Percentiles rank a stretch among this genome's conserved stretches.
phyloP scores from a whole-genome alignment of 53 echinoderm and acorn worm species.

The Paracentrotus lividus region DNA sequence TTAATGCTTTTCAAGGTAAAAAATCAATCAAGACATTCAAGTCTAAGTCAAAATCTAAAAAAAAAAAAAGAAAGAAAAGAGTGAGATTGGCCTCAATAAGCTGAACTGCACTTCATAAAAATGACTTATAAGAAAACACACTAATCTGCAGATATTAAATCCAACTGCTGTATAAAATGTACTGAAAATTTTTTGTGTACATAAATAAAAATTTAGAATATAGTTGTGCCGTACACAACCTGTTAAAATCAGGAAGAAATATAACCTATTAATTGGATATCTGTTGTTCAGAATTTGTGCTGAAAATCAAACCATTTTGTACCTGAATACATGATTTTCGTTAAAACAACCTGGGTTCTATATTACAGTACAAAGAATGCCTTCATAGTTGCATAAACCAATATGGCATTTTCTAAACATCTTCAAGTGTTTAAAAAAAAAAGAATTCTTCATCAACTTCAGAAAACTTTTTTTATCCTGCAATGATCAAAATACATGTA shows the following conservation, averaged over 20 bases:
- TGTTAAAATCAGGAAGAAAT: background rate
- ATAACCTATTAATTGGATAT: background rate
- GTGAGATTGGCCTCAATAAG: background rate
- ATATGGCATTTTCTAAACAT: background rate
- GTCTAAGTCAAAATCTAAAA: background rate
- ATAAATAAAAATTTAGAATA: too few relatives aligned
- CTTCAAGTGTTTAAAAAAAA: background rate
- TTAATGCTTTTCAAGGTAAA: background rate
- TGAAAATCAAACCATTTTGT: background rate
- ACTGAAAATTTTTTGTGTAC: background rate
- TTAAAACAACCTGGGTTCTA: conserved; percentile 11
- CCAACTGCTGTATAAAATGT: background rate
- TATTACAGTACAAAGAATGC: background rate
- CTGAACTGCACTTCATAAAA: background rate
- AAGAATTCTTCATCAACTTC: background rate
- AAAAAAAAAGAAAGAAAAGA: too few relatives aligned
- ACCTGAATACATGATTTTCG: background rate
- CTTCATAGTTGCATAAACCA: background rate
- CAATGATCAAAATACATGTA: background rate
- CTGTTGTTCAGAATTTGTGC: background rate
- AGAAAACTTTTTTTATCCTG: background rate
- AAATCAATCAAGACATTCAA: background rate
- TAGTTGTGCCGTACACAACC: background rate
- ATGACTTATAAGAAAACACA: background rate
- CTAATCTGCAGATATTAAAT: background rate